Percentiles rank a stretch among this genome's conserved stretches.
Evolutionary conservation across 1,140 invertebrate genomes (phyloP).

Genomic region (Temnothorax curvispinosus): DNA sequence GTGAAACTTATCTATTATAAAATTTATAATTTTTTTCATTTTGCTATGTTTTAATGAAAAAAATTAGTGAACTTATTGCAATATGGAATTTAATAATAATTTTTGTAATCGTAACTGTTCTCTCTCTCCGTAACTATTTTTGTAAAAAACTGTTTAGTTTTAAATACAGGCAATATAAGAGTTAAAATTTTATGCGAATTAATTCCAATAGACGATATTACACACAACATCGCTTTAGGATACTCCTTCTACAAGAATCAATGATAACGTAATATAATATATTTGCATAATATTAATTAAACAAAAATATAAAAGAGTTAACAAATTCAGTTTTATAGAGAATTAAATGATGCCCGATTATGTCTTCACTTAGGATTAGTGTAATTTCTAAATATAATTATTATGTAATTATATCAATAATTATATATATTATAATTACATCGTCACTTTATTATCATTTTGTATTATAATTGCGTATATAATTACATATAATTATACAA

Average conservation of each 20-base stretch:
- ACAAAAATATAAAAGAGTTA: not conserved
- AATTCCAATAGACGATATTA: not conserved
- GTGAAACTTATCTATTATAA: slow-evolving; percentile 21
- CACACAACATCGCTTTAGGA: not conserved
- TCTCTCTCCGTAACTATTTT: not conserved
- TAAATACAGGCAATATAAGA: not conserved
- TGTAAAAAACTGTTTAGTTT: not conserved
- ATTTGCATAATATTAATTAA: not conserved
- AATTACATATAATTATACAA: slow-evolving; percentile 6
- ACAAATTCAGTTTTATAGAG: not conserved
- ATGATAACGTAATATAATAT: slow-evolving; percentile 10
- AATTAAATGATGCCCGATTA: not conserved
- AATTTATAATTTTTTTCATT: slow-evolving; percentile 26
- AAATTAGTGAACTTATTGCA: not conserved
- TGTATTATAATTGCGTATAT: not conserved
- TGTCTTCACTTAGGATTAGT: not conserved
- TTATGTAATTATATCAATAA: not conserved
- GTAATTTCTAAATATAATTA: not conserved
- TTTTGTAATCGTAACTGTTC: too few relatives aligned
- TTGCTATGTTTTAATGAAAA: not conserved
- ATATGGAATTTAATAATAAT: not conserved
- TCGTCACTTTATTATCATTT: not conserved
- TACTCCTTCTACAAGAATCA: not conserved
- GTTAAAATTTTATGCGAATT: not conserved
- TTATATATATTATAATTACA: slow-evolving; percentile 5